These are phyloP conservation scores for Halcyon malimbica DNA, from an alignment of 2,113 vertebrate species.

Conservation along the genomic window DNA sequence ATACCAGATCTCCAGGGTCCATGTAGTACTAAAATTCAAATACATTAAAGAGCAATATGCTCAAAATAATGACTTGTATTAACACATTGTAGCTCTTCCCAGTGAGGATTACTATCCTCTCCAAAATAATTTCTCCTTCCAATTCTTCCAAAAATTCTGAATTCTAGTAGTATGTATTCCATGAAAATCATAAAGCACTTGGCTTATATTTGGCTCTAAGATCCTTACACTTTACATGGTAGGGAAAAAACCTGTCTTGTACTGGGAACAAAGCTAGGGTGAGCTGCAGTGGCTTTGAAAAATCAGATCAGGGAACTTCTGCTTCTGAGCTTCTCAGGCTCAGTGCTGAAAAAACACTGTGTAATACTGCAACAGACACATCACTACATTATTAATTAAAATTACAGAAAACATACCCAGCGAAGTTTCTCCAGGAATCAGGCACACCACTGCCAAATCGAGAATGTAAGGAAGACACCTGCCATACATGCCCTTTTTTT, in stretches of 20 bases:
- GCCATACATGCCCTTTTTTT: not conserved
- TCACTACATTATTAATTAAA: not conserved
- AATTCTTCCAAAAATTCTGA: not conserved
- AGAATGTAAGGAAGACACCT: not conserved
- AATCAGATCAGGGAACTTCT: not conserved
- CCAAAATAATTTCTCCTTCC: not conserved
- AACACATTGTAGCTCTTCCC: not conserved
- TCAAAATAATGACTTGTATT: not conserved
- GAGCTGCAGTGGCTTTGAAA: not conserved
- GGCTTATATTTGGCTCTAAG: not conserved
- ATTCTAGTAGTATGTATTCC: not conserved
- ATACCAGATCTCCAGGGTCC: not conserved
- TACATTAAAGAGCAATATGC: not conserved
- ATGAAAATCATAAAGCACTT: not conserved
- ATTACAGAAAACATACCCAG: not conserved
- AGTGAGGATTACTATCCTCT: not conserved
- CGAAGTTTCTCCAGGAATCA: not conserved
- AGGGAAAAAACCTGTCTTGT: not conserved
- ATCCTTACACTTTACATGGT: not conserved
- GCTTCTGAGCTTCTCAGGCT: not conserved
- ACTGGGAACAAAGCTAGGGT: not conserved
- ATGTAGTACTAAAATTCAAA: not conserved
- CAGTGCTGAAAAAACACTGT: not conserved
- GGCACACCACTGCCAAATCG: not conserved
- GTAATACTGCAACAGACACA: not conserved